phyloP scores from a whole-genome alignment of 2,113 vertebrate genomes.

The Prochilodus magdalenae region DNA sequence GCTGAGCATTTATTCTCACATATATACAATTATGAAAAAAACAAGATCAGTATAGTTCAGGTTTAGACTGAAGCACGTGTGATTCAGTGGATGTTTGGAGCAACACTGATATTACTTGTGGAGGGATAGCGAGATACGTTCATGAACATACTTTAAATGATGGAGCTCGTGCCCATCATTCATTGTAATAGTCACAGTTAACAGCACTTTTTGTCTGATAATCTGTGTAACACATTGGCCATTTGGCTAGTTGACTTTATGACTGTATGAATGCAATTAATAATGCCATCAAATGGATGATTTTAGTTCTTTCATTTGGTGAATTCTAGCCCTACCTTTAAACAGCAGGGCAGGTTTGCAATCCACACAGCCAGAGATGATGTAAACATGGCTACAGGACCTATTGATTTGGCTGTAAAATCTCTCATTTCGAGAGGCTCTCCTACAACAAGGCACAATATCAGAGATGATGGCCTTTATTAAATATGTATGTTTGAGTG shows the following conservation, averaged over 20 bases:
- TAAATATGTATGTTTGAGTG: slow-evolving; percentile 14
- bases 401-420: neutral
- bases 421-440: neutral
- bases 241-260: neutral
- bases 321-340: neutral
- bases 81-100: neutral
- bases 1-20: neutral
- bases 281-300: neutral
- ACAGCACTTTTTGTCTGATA: no score
- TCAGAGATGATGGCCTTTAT: neutral
- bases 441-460: neutral
- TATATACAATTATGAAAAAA: neutral
- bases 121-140: neutral
- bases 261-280: neutral
- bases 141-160: no score
- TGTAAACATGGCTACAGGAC: neutral
- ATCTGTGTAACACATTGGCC: neutral
- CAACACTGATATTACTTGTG: neutral
- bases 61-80: neutral
- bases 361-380: neutral
- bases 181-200: no score
- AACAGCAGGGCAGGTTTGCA: neutral
- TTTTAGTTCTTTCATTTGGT: neutral
- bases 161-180: neutral
- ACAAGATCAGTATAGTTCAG: neutral